Evolutionary conservation across 2,888 invertebrate genomes (phyloP), one percentile per base, ranked within the genome.

Genomic region (Glyphotaelius pellucidus): DNA sequence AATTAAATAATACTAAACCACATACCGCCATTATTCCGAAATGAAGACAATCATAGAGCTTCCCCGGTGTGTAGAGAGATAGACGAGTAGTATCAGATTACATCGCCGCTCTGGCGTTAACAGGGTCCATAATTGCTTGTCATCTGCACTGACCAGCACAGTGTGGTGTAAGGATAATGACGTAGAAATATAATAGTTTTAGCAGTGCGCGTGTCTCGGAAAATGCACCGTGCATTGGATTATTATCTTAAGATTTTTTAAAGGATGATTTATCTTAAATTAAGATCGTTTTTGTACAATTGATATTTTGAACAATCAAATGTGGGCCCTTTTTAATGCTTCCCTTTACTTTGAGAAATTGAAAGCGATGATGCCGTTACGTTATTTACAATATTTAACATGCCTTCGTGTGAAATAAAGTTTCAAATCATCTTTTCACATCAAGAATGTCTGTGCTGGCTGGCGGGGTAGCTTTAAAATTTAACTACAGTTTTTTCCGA

Each of bases 71-170:
- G 52, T 19, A 67, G 25, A 67, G 52, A 67, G 52, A 15, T 67
- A 67, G 52, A 25, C 25, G 67, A 7, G 67, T 25, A n/a, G n/a
- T 67, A 67, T 67, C 25, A n/a, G 25, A 11, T 67, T 67, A 83
- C 32, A 83, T 31, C 25, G 32, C 32, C 25, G 83, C 35, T 32
- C 32, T 32, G 35, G 83, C 83, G 83, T 83, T 83, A 83, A 83
- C 83, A 83, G 35, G 35, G 35, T 86, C 30, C 14, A 86, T 86
- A 86, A 86, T 86, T 86, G 86, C 86, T 47, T 86, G 86, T 86
- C 86, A 47, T 42, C 47, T 30, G 42, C 86, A 86, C 86, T 86
- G 86, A 25, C 47, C 86, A 42, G 42, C 47, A 25, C 47, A 42
- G n/a, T 42, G 86, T 15, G 15, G 86, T 38, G 30, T 35, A 86